Evolutionary conservation across 2,113 vertebrate genomes (phyloP).

Genomic region (Oophaga pumilio): DNA sequence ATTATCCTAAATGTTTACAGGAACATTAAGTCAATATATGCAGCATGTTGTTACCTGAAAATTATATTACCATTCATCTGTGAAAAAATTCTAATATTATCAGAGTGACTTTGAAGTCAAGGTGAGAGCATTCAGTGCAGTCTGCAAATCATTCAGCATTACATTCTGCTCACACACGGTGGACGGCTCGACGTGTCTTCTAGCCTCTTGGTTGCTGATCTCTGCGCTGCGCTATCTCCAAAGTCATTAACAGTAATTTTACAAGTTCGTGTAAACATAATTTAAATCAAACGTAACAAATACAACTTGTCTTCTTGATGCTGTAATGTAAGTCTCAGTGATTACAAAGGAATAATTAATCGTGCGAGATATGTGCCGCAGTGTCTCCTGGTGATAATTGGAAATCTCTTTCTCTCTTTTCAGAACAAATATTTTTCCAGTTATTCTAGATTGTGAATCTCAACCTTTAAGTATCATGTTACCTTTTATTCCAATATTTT

Average conservation of each 20-base stretch:
- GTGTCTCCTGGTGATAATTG: slow-evolving; percentile 13
- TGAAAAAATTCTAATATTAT: slow-evolving; percentile 20
- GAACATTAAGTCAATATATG: too few relatives aligned
- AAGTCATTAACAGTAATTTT: slow-evolving; percentile 8
- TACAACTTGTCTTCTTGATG: background rate
- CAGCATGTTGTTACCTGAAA: slow-evolving; percentile 20
- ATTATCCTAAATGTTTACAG: too few relatives aligned
- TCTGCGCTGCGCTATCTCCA: slow-evolving; percentile 2
- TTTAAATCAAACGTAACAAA: background rate
- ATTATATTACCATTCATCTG: slow-evolving; percentile 7
- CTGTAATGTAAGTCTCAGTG: background rate
- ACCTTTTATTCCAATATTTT: background rate
- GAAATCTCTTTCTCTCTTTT: background rate
- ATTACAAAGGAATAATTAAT: slow-evolving; percentile 27
- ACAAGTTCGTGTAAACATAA: background rate
- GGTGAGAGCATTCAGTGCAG: background rate
- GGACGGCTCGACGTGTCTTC: background rate
- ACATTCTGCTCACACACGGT: slow-evolving; percentile 6
- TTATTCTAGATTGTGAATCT: background rate
- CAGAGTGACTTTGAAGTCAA: slow-evolving; percentile 21
- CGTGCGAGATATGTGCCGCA: background rate
- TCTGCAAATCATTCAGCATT: background rate
- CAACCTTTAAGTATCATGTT: background rate
- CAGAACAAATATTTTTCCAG: background rate
- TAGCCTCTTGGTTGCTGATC: background rate